A percentile compares a stretch with the other conserved stretches of the same genome.
These are phyloP conservation scores for Melipona quadrifasciata DNA, from an alignment of 1,140 invertebrate species.

Conservation along the genomic window DNA sequence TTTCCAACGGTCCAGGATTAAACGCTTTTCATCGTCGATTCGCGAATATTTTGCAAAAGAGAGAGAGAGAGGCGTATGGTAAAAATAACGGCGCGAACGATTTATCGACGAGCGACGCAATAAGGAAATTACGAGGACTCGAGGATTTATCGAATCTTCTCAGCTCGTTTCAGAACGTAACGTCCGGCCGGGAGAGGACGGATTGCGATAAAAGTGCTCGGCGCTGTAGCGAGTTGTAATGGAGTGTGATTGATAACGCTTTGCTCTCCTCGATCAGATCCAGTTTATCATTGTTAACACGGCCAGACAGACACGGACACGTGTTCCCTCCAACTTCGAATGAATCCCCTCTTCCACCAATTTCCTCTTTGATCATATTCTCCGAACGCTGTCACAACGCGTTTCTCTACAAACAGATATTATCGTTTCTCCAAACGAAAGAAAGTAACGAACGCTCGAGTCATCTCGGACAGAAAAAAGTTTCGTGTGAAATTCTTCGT, in stretches of 20 bases:
- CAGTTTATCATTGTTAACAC: slow-evolving; percentile 18
- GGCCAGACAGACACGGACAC: not conserved
- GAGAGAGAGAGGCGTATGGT: too few relatives aligned
- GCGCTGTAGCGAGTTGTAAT: not conserved
- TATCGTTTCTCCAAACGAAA: too few relatives aligned
- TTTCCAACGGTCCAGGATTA: too few relatives aligned
- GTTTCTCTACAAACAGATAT: too few relatives aligned
- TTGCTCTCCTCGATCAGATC: not conserved
- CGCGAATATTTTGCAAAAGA: not conserved
- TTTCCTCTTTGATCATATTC: not conserved
- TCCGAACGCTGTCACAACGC: not conserved
- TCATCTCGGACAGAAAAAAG: too few relatives aligned
- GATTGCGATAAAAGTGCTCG: not conserved
- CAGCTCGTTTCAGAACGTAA: not conserved
- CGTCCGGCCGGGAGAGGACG: not conserved
- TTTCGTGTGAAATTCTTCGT: too few relatives aligned
- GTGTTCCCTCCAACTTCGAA: not conserved
- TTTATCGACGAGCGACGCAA: slow-evolving; percentile 1
- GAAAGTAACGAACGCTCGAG: too few relatives aligned
- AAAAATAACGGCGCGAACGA: too few relatives aligned
- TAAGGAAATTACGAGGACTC: slow-evolving; percentile 13
- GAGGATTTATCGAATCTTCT: slow-evolving; percentile 6
- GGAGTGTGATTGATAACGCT: slow-evolving; percentile 22
- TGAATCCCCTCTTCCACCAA: too few relatives aligned
- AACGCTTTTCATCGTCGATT: not conserved